A percentile compares a stretch with the other conserved stretches of the same genome.
phyloP scores from a whole-genome alignment of 2,113 vertebrate genomes.

The Gymnocephalus cernua region DNA sequence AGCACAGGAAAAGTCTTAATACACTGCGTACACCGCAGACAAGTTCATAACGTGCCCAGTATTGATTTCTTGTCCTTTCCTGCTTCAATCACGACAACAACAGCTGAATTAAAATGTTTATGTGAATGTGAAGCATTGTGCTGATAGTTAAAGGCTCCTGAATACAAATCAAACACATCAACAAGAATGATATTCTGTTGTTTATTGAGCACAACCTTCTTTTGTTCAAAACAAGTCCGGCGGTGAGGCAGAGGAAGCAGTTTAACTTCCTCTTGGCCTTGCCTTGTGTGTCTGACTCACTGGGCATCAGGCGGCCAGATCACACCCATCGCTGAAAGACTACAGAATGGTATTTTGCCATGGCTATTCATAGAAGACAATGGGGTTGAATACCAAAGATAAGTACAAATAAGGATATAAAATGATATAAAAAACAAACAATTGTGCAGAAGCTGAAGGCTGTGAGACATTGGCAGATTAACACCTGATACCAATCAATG shows the following conservation, averaged over 20 bases:
- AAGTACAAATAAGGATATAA: not conserved
- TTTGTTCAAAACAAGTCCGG: slow-evolving; percentile 67
- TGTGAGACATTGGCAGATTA: not conserved
- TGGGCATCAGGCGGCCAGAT: slow-evolving; percentile 45
- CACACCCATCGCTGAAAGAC: slow-evolving; percentile 53
- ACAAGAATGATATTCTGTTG: not conserved
- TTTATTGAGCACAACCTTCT: slow-evolving; percentile 17
- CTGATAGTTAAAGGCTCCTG: not conserved
- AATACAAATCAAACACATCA: not conserved
- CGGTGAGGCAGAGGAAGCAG: slow-evolving; percentile 70
- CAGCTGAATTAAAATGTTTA: not conserved
- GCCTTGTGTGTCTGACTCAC: slow-evolving; percentile 79
- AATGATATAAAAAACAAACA: not conserved
- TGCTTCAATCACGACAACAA: not conserved
- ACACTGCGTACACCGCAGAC: not conserved
- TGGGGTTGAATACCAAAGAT: slow-evolving; percentile 1
- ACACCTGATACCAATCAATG: not conserved
- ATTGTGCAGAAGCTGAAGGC: not conserved
- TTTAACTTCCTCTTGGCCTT: slow-evolving; percentile 68
- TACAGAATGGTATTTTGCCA: not conserved
- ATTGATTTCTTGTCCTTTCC: not conserved
- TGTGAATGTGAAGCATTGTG: not conserved
- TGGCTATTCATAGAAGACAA: slow-evolving; percentile 68
- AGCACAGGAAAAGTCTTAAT: not conserved
- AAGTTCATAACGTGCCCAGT: not conserved